phyloP scores from a whole-genome alignment of 2,888 invertebrate genomes.

The Rhagophthalmus giganteus region DNA sequence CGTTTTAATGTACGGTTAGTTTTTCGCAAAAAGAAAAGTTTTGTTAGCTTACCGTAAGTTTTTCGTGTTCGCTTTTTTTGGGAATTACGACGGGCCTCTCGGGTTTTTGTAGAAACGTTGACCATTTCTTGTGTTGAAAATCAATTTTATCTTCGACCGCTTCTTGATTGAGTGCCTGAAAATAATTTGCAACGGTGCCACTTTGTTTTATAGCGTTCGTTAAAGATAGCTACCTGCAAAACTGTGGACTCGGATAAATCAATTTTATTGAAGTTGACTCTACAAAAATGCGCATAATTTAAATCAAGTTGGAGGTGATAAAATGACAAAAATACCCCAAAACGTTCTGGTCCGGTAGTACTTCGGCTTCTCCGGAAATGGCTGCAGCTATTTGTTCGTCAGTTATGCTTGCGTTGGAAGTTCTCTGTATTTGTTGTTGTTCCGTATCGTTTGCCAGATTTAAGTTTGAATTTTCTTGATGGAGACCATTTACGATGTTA shows the following conservation, averaged over 20 bases:
- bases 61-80: slow-evolving; percentile 42
- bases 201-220: slow-evolving; percentile 11
- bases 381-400: slow-evolving; percentile 70
- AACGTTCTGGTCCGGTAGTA: slow-evolving; percentile 66
- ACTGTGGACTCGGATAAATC: slow-evolving; percentile 22
- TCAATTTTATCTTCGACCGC: slow-evolving; percentile 55
- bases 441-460: no score
- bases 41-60: slow-evolving; percentile 44
- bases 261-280: slow-evolving; percentile 26
- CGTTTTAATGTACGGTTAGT: no score
- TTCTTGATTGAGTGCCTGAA: slow-evolving; percentile 58
- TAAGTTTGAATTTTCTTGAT: no score
- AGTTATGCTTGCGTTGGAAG: background rate
- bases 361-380: slow-evolving; percentile 70
- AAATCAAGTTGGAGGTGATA: no score
- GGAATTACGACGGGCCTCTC: slow-evolving; percentile 65
- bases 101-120: slow-evolving; percentile 77
- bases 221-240: slow-evolving; percentile 12
- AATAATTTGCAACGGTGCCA: no score
- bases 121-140: slow-evolving; percentile 66
- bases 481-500: no score
- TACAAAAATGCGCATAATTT: no score
- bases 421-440: no score
- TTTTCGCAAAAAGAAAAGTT: no score
- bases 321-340: slow-evolving; percentile 62